Evolutionary conservation across 2,113 vertebrate genomes (phyloP).

Genomic region (Stigmatopora argus): DNA sequence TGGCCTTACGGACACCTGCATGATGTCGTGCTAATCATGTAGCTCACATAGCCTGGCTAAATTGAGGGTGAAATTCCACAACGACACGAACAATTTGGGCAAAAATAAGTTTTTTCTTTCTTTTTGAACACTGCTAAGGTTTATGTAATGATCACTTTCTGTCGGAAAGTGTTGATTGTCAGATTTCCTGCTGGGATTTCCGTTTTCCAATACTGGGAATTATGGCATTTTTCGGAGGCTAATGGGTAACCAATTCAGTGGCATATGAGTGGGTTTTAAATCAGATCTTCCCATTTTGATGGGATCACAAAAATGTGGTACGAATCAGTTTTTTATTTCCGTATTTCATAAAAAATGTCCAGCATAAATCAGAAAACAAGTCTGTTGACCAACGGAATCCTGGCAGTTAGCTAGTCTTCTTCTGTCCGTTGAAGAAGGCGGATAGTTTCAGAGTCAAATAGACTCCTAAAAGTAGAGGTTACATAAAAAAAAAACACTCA

Average conservation of each 20-base stretch:
- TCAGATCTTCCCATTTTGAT: conserved; percentile 4
- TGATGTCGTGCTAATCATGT: too few species aligned
- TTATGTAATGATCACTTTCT: too few species aligned
- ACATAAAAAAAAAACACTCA: conserved; percentile 14
- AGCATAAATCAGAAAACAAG: neutral
- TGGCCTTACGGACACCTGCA: too few species aligned
- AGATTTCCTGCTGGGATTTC: neutral
- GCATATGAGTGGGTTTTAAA: conserved; percentile 1
- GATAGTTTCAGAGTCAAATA: neutral
- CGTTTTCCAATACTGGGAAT: neutral
- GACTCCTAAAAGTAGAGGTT: conserved; percentile 1
- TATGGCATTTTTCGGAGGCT: neutral
- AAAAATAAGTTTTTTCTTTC: too few species aligned
- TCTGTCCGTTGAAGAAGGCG: too few species aligned
- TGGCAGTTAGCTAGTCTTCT: neutral
- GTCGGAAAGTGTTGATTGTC: neutral
- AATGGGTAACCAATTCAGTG: neutral
- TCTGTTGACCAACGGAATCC: neutral
- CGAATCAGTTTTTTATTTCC: neutral
- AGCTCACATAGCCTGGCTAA: neutral
- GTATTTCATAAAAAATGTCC: neutral
- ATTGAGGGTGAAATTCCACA: neutral
- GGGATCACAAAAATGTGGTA: conserved; percentile 1
- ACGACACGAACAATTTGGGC: too few species aligned
- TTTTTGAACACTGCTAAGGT: neutral